Base-by-base conservation (phyloP, 2,888 invertebrate genomes). In the Ennomos erosarius region DNA sequence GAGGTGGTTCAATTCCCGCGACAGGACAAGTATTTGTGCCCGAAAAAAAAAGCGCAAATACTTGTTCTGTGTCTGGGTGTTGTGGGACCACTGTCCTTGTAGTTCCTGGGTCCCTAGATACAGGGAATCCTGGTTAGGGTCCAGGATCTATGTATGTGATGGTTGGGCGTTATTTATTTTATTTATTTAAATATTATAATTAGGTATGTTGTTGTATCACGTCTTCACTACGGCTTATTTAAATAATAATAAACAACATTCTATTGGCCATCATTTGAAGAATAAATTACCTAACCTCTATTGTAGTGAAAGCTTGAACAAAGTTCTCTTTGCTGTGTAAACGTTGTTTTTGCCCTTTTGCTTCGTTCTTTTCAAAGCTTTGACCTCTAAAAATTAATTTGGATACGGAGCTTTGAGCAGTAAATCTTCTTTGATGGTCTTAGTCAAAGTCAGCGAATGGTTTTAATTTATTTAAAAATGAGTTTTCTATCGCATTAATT, bases 361-460 rank as follows among this genome's bases (percentile, higher is more conserved):
- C 38, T 50, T 56, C 38, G 8, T 48, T 37, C 26, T 26, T 33
- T 10, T 40, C 40, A 42, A 12, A 42, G 6, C 34, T 12, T 37
- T 46, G 13, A 50, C 16, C 50, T 50, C 46, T 50, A n/a, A 6
- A 51, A 39, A 45, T 11, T 40, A 51, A 42, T 43, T 42, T 42
- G 35, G 11, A 39, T 40, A 37, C 47, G 39, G 48, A 53, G 43
- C 58, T 52, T 53, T 58, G 43, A 58, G 42, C 39, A 35, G 43
- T 52, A 55, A 26, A 61, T 55, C 47, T 53, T 56, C 55, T 64
- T 64, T 61, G 55, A 61, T 49, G 48, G 43, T 47, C 38, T 57
- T 47, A 35, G 10, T 12, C 36, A 43, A 39, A 45, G 46, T 55
- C 50, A 50, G 49, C 45, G 44, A 26, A 26, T 49, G 48, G 54